Evolutionary conservation across 2,888 invertebrate genomes (phyloP), one percentile per base, ranked within the genome.

Genomic region (Acrobasis consociella): DNA sequence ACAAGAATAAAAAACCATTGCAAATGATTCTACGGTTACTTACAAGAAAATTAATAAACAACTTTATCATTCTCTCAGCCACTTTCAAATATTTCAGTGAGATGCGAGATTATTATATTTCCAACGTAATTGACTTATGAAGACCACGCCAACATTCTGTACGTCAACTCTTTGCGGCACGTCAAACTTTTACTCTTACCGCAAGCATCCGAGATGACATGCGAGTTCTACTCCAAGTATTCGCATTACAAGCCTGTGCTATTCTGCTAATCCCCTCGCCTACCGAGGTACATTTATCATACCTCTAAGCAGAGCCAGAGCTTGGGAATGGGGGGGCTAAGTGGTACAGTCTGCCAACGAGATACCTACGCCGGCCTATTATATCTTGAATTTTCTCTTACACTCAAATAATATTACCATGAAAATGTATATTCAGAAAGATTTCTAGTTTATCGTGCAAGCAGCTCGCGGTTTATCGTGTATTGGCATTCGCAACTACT

Each of bases 251-350:
- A 42, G 42, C 42, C 42, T 10, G 55, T 17, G 42, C 42, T 16
- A 22, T 50, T 49, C 50, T 9, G 37, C 13, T 53, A 39, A 49
- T 13, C 13, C 16, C 49, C 11, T 49, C 50, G 13, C 22, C 52
- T 9, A 55, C 64, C 9, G 11, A 52, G 13, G 31, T 31, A 31
- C 60, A 62, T 58, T 67, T 65, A 62, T 60, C 63, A 55, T 68
- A 62, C 63, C 65, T 66, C 62, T 67, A 70, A 69, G 68, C 66
- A 31, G 31, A 1, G 31, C 7, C 31, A 31, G 31, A 31, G 31
- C 31, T 31, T 5, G 31, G 7, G 31, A 31, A 31, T 31, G 31
- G 7, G 31, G 31, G 31, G 31, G 22, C n/a, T n/a, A n/a, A n/a
- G n/a, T n/a, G n/a, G n/a, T n/a, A n/a, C n/a, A n/a, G n/a, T n/a